A percentile compares a stretch with the other conserved stretches of the same genome.
Evolutionary conservation across 2,888 invertebrate species (phyloP).

Genomic region (Rosalia funebris): DNA sequence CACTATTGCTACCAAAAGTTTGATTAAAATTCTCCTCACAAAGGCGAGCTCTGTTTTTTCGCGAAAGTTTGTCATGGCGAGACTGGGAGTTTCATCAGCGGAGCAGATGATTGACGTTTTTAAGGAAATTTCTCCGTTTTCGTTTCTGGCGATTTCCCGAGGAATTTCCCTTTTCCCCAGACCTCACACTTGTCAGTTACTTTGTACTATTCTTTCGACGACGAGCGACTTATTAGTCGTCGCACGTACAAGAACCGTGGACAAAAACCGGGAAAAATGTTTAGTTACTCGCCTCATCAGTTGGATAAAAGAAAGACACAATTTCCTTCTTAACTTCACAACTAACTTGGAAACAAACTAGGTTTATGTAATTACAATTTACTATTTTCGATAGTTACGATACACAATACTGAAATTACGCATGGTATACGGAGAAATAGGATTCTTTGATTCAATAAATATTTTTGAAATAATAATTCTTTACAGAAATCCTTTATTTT

Average conservation of each 20-base stretch:
- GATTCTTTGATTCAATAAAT: too few species aligned
- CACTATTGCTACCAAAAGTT: slow-evolving; percentile 19
- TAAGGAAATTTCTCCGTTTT: slow-evolving; percentile 53
- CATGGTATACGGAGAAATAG: too few species aligned
- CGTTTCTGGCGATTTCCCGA: slow-evolving; percentile 55
- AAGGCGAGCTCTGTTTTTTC: slow-evolving; percentile 38
- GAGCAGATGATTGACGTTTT: slow-evolving; percentile 60
- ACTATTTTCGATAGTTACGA: too few species aligned
- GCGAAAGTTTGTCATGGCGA: slow-evolving; percentile 47
- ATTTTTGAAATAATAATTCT: too few species aligned
- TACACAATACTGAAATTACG: too few species aligned
- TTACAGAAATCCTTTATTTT: too few species aligned
- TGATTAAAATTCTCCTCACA: slow-evolving; percentile 35
- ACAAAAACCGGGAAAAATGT: slow-evolving; percentile 18
- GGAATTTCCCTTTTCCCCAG: slow-evolving; percentile 50
- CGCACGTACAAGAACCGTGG: slow-evolving; percentile 46
- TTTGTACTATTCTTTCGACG: slow-evolving; percentile 51
- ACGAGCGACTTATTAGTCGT: slow-evolving; percentile 40
- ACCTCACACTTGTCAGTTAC: slow-evolving; percentile 57
- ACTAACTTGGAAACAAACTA: not conserved
- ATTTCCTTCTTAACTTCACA: not conserved
- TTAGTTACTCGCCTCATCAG: slow-evolving; percentile 15
- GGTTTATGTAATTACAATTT: too few species aligned
- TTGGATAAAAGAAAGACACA: slow-evolving; percentile 5
- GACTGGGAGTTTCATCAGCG: slow-evolving; percentile 45